These are phyloP conservation scores for Atractosteus spatula DNA, from an alignment of 2,113 vertebrate genomes.

Conservation along the genomic window DNA sequence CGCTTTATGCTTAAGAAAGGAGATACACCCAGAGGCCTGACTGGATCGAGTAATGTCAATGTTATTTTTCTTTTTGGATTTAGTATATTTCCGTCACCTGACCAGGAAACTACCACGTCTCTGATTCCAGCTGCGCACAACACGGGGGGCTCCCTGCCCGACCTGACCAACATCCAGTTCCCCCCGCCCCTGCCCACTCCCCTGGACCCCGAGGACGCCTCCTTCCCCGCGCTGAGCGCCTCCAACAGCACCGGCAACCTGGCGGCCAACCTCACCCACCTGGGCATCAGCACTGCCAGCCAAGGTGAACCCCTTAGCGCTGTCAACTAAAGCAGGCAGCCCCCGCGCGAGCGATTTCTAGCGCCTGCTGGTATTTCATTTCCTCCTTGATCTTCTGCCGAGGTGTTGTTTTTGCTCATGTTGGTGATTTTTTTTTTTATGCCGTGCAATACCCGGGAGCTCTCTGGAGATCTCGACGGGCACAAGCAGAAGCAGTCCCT, in stretches of 20 bases:
- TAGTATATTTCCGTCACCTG: constrained; percentile 93
- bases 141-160: constrained; percentile 92
- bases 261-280: constrained; percentile 86
- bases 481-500: no score
- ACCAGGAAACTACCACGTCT: constrained; percentile 82
- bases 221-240: constrained; percentile 79
- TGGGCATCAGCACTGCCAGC: constrained; percentile 79
- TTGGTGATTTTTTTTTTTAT: no score
- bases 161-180: constrained; percentile 97
- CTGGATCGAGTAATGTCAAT: background rate
- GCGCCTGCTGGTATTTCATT: no score
- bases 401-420: no score
- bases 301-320: constrained; percentile 67
- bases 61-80: constrained; percentile 10
- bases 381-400: no score
- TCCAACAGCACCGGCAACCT: constrained; percentile 86
- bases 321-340: no score
- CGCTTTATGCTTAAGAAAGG: background rate
- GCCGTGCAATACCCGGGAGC: no score
- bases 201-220: constrained; percentile 84
- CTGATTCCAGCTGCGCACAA: constrained; percentile 86
- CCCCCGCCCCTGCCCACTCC: constrained; percentile 92
- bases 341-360: no score
- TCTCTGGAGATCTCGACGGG: no score
- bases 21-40: background rate